Evolutionary conservation across 1,140 invertebrate species (phyloP).

Genomic region (Euborellia annulipes): DNA sequence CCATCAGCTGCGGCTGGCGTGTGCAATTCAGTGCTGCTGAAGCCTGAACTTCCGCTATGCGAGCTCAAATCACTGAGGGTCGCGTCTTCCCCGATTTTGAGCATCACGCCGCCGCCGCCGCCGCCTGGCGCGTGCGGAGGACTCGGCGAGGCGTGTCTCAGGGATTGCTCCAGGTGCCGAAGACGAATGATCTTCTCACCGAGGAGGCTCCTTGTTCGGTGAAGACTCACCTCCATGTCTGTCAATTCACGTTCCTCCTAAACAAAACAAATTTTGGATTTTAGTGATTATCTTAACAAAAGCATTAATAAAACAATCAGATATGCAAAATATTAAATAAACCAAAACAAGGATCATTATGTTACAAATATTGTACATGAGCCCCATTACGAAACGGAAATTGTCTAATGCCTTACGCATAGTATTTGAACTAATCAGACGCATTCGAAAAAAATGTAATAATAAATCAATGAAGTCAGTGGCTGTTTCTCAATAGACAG

Average conservation of each 20-base stretch:
- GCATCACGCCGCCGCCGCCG: constrained; percentile 28
- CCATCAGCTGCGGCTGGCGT: constrained; percentile 5
- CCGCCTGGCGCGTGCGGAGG: constrained; percentile 26
- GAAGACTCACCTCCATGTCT: constrained; percentile 61
- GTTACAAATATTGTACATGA: too few species aligned
- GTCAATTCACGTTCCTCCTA: constrained; percentile 61
- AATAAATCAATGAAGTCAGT: too few species aligned
- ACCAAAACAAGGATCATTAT: too few species aligned
- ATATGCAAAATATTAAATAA: too few species aligned
- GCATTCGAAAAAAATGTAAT: too few species aligned
- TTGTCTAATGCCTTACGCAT: too few species aligned
- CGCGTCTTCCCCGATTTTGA: constrained; percentile 30
- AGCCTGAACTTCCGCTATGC: constrained; percentile 45
- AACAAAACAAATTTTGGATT: neutral
- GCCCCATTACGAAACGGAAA: too few species aligned
- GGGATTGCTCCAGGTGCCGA: constrained; percentile 54
- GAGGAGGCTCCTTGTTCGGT: constrained; percentile 51
- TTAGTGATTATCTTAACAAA: too few species aligned
- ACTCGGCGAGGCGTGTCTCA: constrained; percentile 25
- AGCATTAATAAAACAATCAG: too few species aligned
- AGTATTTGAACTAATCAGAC: too few species aligned
- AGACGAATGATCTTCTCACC: constrained; percentile 65
- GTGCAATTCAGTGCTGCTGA: constrained; percentile 43
- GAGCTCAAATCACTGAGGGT: constrained; percentile 49
- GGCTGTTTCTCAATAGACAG: too few species aligned